A percentile compares a stretch with the other conserved stretches of the same genome.
Conservation (phyloP, 2,113 vertebrate species). For the Catharus fuscescens region DNA sequence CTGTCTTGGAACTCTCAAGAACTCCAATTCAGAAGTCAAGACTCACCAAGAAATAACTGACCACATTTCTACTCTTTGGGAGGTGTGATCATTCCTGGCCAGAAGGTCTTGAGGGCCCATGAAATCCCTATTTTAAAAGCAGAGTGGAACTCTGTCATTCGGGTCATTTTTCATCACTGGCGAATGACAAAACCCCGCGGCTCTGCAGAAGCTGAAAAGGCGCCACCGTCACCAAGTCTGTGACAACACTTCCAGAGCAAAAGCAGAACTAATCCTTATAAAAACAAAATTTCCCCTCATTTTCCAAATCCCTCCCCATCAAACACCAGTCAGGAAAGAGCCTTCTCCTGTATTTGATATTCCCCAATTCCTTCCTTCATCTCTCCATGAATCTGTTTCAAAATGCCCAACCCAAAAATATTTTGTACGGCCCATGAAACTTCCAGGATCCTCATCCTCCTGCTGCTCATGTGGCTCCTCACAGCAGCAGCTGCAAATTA, state of each 20-base stretch:
- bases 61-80: not conserved
- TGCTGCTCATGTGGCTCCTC: not conserved
- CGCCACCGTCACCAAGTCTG: fast-evolving
- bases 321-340: not conserved
- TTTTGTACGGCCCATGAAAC: not conserved
- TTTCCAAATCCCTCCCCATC: not conserved
- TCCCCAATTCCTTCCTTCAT: not conserved
- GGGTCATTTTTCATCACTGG: not conserved
- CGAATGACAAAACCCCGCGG: not conserved
- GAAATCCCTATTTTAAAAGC: not conserved
- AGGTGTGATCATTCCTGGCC: not conserved
- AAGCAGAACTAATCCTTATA: not conserved
- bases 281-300: not conserved
- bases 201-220: not conserved
- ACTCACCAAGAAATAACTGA: not conserved
- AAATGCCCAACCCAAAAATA: not conserved
- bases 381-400: not conserved
- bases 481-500: not conserved
- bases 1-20: not conserved
- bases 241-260: not conserved
- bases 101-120: not conserved
- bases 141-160: not conserved
- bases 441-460: not conserved
- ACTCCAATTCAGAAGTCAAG: not conserved
- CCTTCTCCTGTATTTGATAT: not conserved